Base-by-base conservation (phyloP, 2,888 invertebrate genomes). In the Cartodere bifasciata region DNA sequence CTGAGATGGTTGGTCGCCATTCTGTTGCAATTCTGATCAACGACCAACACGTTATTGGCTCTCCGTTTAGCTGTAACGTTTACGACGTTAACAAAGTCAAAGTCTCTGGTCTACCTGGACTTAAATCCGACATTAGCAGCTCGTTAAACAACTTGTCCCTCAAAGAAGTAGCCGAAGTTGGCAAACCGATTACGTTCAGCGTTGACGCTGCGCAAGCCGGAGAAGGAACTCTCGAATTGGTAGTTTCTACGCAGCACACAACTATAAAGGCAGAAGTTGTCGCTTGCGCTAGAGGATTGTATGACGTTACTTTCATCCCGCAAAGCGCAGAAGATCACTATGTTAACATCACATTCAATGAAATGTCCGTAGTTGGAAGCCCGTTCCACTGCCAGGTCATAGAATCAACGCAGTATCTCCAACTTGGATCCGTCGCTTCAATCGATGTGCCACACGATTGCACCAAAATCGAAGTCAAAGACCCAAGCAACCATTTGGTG, bases 151-250 rank as follows among this genome's bases (percentile, higher is more conserved):
- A 60, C 31, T 37, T 60, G 35, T 63, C 3, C 57, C 48, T 38
- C 55, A 64, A 29, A 60, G 68, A 42, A 34, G 49, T 40, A 12
- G 45, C 58, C 52, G 76, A 80, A 56, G 69, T 88, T 6, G 86
- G 86, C 3, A 80, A 85, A 47, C 84, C 88, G 0, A 82, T 88
- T 1, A 90, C 88, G 0, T 90, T 90, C 55, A 85, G 85, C 44
- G 92, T 94, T 17, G 92, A 94, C 61, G 91, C 92, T 2, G 87
- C 88, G 0, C 85, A 88, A 48, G 92, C 94, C 2, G 94, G 94
- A 0, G 88, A 91, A 57, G 94, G 94, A 2, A 90, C 88, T 0
- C 63, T 91, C 3, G 91, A 91, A 50, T 65, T 92, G 10, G 90
- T 91, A 0, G 90, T 92, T 1, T 88, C 88, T 27, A 91, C 90